Conservation (phyloP, 2,113 vertebrate species). For the Lagopus leucura region DNA sequence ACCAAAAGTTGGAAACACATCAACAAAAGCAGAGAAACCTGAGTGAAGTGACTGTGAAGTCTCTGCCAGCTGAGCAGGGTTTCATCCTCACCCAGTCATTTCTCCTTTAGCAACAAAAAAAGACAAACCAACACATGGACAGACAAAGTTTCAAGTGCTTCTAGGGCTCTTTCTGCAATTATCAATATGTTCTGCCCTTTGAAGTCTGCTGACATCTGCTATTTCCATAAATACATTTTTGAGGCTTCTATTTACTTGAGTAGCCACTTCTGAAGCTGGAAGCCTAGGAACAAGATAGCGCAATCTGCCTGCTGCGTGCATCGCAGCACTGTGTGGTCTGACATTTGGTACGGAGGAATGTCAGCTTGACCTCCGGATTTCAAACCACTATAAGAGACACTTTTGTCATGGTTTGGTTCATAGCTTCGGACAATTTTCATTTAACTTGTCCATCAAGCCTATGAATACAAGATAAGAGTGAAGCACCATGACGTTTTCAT, state of each 20-base stretch:
- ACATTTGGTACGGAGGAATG: constrained; percentile 62
- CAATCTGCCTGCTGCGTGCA: constrained; percentile 39
- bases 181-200: constrained; percentile 61
- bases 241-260: constrained; percentile 48
- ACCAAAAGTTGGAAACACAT: neutral
- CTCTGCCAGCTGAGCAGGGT: neutral
- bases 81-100: neutral
- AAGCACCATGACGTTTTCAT: constrained; percentile 71
- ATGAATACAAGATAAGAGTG: constrained; percentile 64
- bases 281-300: constrained; percentile 13
- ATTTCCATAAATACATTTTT: constrained; percentile 64
- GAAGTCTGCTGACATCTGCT: constrained; percentile 63
- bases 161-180: constrained; percentile 55
- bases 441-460: constrained; percentile 69
- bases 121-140: neutral
- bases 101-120: constrained; percentile 36
- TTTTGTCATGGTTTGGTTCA: constrained; percentile 75
- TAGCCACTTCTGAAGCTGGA: constrained; percentile 57
- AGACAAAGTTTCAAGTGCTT: constrained; percentile 16
- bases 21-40: neutral
- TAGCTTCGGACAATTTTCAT: constrained; percentile 71
- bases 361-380: constrained; percentile 55
- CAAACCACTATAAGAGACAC: constrained; percentile 37
- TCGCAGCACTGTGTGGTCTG: constrained; percentile 57
- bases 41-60: neutral